These are phyloP conservation scores for Borostomias antarcticus DNA, from an alignment of 2,797 vertebrate genomes.

Conservation along the genomic window DNA sequence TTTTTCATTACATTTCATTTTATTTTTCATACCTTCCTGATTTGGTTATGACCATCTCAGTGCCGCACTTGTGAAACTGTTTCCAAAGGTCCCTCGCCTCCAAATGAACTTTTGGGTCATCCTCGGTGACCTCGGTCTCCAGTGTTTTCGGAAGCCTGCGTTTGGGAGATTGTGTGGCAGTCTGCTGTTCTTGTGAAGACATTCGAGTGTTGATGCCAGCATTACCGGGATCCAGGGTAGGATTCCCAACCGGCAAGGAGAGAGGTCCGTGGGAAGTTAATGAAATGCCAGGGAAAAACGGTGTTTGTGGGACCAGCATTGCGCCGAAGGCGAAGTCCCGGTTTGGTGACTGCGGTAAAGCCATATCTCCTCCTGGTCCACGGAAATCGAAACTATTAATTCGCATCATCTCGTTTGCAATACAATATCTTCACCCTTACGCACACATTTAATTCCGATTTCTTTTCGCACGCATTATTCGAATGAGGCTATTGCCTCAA, in stretches of 20 bases:
- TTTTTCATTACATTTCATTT: not conserved
- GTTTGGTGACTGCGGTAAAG: constrained; percentile 80
- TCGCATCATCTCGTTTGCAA: constrained; percentile 20
- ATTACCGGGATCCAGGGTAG: constrained; percentile 79
- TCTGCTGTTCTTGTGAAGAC: constrained; percentile 74
- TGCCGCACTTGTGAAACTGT: constrained; percentile 89
- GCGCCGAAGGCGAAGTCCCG: constrained; percentile 82
- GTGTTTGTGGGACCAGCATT: constrained; percentile 78
- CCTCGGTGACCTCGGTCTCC: constrained; percentile 80
- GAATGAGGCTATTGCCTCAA: not conserved
- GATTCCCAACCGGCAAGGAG: constrained; percentile 77
- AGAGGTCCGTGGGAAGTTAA: constrained; percentile 78
- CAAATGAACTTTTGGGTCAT: constrained; percentile 89
- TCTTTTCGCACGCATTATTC: not conserved
- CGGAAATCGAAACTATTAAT: constrained; percentile 72
- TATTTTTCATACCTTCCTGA: constrained; percentile 86
- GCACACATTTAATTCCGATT: not conserved
- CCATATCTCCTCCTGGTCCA: constrained; percentile 82
- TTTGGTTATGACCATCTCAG: constrained; percentile 98
- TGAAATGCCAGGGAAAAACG: constrained; percentile 79
- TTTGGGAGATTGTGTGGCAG: constrained; percentile 55
- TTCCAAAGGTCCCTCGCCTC: constrained; percentile 92
- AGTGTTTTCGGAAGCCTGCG: constrained; percentile 75
- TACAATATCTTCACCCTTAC: constrained; percentile 33
- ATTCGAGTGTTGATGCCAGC: constrained; percentile 73